Evolutionary conservation across 2,888 invertebrate species (phyloP).

Genomic region (Philaethria dido): DNA sequence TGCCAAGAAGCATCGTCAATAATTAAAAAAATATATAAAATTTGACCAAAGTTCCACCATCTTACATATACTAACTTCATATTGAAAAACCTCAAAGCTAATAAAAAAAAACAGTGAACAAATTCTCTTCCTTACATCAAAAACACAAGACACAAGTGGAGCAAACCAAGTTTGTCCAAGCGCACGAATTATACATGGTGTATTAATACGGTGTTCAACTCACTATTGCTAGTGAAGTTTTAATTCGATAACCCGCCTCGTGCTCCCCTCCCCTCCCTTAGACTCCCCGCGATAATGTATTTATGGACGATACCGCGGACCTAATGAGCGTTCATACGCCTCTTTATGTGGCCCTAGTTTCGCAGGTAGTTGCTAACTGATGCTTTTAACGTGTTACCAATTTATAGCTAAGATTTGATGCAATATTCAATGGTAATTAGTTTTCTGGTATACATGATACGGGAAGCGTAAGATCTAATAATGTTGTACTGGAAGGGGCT

Average conservation of each 20-base stretch:
- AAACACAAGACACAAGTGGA: slow-evolving; percentile 50
- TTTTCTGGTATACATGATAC: slow-evolving; percentile 4
- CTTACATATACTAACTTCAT: too few relatives aligned
- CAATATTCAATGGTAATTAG: slow-evolving; percentile 24
- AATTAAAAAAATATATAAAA: too few relatives aligned
- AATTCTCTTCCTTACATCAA: neutral
- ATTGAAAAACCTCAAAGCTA: too few relatives aligned
- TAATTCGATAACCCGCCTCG: slow-evolving; percentile 77
- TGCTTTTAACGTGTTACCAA: slow-evolving; percentile 51
- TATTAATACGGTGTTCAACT: slow-evolving; percentile 83
- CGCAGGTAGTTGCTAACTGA: slow-evolving; percentile 46
- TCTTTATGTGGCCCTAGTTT: slow-evolving; percentile 67
- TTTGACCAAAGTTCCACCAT: too few relatives aligned
- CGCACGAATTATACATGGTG: slow-evolving; percentile 82
- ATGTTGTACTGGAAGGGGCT: neutral
- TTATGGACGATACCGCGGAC: slow-evolving; percentile 81
- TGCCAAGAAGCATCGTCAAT: too few relatives aligned
- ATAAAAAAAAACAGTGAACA: neutral
- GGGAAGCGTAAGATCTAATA: neutral
- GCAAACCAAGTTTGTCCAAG: slow-evolving; percentile 72
- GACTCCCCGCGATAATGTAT: slow-evolving; percentile 73
- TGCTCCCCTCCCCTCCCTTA: slow-evolving; percentile 47
- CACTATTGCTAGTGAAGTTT: slow-evolving; percentile 83
- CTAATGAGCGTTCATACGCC: slow-evolving; percentile 80
- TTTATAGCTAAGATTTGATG: slow-evolving; percentile 40